Evolutionary conservation across 2,113 vertebrate species (phyloP), one percentile per base, ranked within the genome.

Genomic region (Tetraodon nigroviridis): DNA sequence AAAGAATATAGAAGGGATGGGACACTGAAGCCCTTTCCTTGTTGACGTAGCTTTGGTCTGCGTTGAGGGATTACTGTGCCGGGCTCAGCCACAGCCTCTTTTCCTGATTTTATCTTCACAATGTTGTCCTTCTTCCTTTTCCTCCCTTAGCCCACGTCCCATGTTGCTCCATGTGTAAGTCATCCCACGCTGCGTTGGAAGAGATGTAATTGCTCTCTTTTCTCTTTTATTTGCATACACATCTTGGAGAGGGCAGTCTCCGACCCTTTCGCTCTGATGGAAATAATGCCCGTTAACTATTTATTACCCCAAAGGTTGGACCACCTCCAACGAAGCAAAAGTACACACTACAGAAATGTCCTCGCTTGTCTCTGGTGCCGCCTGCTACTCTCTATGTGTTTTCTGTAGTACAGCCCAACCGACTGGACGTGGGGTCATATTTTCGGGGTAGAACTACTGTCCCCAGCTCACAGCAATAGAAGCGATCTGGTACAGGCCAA

Each of bases 191-290:
- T 84, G 78, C 71, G 75, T 12, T 12, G 76, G 78, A 75, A 84
- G 71, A 67, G 73, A 81, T 87, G 75, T 87, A 83, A 85, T 85
- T 85, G 81, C 75, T 73, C 76, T 81, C 71, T 62, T 50, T 73
- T 69, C 67, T 76, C 58, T 51, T 78, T 44, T 64, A 69, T 73
- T 71, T 63, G 61, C 67, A 66, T 73, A 69, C 62, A 61, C 40
- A 17, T 71, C 60, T 67, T 16, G 1, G 19, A 67, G 61, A 71
- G 53, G 58, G 49, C 57, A 70, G 69, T 81, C 73, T 71, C 69
- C 81, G 82, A 79, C 78, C 59, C 68, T 51, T n/a, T 48, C 45
- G 46, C 22, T 72, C 60, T 8, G 51, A 53, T 7, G 20, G n/a
- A 48, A 48, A 73, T 60, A 69, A 64, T 53, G 58, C 52, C 47